Evolutionary conservation across 1,140 invertebrate species (phyloP).

Genomic region (Catajapyx aquilonaris): DNA sequence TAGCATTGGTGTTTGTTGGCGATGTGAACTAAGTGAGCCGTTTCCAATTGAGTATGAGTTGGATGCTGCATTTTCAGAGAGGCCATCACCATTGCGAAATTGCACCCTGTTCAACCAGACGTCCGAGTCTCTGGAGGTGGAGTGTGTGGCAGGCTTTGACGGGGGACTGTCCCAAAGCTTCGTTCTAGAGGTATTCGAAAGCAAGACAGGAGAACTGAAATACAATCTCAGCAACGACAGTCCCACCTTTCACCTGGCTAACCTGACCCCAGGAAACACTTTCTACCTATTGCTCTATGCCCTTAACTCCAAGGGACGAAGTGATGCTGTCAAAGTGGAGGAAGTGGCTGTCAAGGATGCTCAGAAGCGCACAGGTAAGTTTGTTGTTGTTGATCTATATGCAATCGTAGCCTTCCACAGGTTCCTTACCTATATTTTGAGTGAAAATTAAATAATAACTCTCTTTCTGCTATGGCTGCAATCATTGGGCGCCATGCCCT

Average conservation of each 20-base stretch:
- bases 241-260: slow-evolving; percentile 41
- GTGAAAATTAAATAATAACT: too few relatives aligned
- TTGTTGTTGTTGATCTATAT: slow-evolving; percentile 2
- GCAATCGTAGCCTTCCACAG: too few relatives aligned
- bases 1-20: too few relatives aligned
- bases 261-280: slow-evolving; percentile 47
- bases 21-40: too few relatives aligned
- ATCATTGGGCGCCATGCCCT: too few relatives aligned
- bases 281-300: slow-evolving; percentile 54
- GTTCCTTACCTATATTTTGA: too few relatives aligned
- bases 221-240: slow-evolving; percentile 35
- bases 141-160: slow-evolving; percentile 22
- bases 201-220: slow-evolving; percentile 14
- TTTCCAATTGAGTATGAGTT: not conserved
- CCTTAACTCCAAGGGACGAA: slow-evolving; percentile 56
- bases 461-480: too few relatives aligned
- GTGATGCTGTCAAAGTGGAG: slow-evolving; percentile 39
- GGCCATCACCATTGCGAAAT: slow-evolving; percentile 13
- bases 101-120: slow-evolving; percentile 15
- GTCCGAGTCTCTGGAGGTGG: slow-evolving; percentile 13
- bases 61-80: slow-evolving; percentile 12
- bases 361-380: slow-evolving; percentile 56
- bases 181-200: not conserved
- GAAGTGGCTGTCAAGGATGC: slow-evolving; percentile 54
- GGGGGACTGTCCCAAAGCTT: slow-evolving; percentile 13